Percentiles rank a stretch among this genome's conserved stretches.
These are phyloP conservation scores for Apotomis betuletana DNA, from an alignment of 2,888 invertebrate genomes.

Conservation along the genomic window DNA sequence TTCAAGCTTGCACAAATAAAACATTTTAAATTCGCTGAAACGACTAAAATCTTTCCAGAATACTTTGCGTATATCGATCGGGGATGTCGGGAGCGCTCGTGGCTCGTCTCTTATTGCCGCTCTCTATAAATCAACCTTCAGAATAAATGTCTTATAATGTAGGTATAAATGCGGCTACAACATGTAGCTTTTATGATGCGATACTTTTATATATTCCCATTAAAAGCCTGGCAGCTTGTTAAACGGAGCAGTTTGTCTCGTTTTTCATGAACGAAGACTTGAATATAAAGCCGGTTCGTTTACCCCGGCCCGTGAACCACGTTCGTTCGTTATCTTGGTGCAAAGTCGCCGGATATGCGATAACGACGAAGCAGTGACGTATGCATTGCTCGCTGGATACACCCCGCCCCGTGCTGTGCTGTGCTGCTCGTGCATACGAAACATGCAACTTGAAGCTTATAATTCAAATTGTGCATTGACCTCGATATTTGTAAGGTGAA, in stretches of 20 bases:
- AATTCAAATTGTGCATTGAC: not conserved
- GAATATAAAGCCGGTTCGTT: slow-evolving; percentile 56
- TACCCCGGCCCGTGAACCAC: slow-evolving; percentile 57
- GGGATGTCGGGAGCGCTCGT: slow-evolving; percentile 17
- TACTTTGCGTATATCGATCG: slow-evolving; percentile 28
- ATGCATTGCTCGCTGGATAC: slow-evolving; percentile 42
- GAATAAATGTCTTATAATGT: slow-evolving; percentile 3
- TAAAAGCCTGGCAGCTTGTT: slow-evolving; percentile 20
- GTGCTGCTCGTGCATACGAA: slow-evolving; percentile 4
- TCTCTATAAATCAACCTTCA: slow-evolving; percentile 8
- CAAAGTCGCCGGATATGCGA: slow-evolving; percentile 65
- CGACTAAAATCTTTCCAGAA: slow-evolving; percentile 29
- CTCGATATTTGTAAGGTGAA: not conserved
- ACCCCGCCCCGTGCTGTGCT: slow-evolving; percentile 3
- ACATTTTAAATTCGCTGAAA: slow-evolving; percentile 29
- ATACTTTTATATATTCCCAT: not conserved
- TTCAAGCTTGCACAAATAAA: slow-evolving; percentile 29
- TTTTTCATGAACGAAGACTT: slow-evolving; percentile 41
- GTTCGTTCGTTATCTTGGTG: slow-evolving; percentile 50
- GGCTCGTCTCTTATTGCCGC: not conserved
- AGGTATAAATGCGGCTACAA: not conserved
- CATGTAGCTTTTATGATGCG: not conserved
- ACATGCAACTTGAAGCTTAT: slow-evolving; percentile 8
- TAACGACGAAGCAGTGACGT: slow-evolving; percentile 59
- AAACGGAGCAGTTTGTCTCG: slow-evolving; percentile 7